Evolutionary conservation across 2,888 invertebrate genomes (phyloP), one percentile per base, ranked within the genome.

Genomic region (Ephialtes manifestator): DNA sequence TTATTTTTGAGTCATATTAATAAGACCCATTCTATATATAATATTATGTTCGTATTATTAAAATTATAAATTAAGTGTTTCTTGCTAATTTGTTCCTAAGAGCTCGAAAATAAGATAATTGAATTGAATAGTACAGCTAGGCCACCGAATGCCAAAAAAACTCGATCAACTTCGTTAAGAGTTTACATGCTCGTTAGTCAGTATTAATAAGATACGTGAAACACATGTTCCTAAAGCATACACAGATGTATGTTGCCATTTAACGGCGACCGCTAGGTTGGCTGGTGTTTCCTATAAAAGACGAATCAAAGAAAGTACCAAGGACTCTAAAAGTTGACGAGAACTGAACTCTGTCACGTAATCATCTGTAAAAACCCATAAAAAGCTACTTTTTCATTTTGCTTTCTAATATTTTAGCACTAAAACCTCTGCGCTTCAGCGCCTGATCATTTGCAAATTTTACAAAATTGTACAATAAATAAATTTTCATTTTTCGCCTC

Each of bases 401-500:
- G 35, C 31, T 71, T 58, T 39, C 53, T 10, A 46, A 39, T 67
- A 31, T 76, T 76, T 80, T 58, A 53, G 55, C 11, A 18, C 48
- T 39, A 28, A 63, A 70, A 80, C 13, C 15, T 63, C 24, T n/a
- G 15, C 55, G n/a, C 31, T 35, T 58, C 28, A 18, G 53, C 68
- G 67, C 43, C 46, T 4, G 51, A 63, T 65, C 39, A 65, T 76
- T 82, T 75, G 63, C 85, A 85, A 63, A 81, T 82, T 87, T 86
- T 82, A 86, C 80, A 75, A 58, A 87, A 88, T 87, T 88, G 88
- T 88, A 87, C 87, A 87, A 87, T 86, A 60, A 48, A 83, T 77
- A 82, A 74, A 74, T 87, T 78, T 74, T 76, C 81, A 83, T 81
- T 84, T 67, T 74, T 58, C 65, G 18, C 75, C 15, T 70, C 43